Evolutionary conservation across 2,113 vertebrate species (phyloP).

Genomic region (human): DNA sequence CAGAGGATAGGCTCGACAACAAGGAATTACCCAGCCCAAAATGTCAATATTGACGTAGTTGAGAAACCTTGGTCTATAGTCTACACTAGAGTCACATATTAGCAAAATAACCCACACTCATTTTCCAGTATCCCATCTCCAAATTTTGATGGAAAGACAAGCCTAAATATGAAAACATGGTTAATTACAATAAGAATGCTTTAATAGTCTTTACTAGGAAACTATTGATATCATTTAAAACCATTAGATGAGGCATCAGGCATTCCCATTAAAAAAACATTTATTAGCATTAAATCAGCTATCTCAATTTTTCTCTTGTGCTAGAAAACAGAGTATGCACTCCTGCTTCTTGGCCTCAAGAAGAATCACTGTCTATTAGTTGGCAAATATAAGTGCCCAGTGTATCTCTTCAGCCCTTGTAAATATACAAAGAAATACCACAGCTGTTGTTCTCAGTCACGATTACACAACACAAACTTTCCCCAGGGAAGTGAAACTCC

Average conservation of each 20-base stretch:
- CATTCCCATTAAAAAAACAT: not conserved
- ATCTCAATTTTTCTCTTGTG: not conserved
- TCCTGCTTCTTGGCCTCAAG: not conserved
- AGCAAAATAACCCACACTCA: not conserved
- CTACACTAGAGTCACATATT: not conserved
- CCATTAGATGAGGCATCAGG: not conserved
- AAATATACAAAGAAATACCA: not conserved
- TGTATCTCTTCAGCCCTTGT: not conserved
- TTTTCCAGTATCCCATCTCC: not conserved
- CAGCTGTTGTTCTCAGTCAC: not conserved
- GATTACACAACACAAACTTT: not conserved
- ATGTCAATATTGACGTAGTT: not conserved
- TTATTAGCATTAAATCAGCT: not conserved
- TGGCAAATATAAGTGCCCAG: not conserved
- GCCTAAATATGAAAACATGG: conserved; percentile 18
- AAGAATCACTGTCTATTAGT: not conserved
- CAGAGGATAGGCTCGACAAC: not conserved
- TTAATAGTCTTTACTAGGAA: not conserved
- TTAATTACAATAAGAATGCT: not conserved
- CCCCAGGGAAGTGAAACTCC: not conserved
- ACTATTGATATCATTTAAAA: not conserved
- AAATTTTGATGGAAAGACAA: not conserved
- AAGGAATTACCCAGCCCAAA: not conserved
- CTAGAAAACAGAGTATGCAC: not conserved
- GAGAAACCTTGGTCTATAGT: not conserved